phyloP scores from a whole-genome alignment of 53 echinoderm and acorn worm genomes.

The Stichopus horrens region DNA sequence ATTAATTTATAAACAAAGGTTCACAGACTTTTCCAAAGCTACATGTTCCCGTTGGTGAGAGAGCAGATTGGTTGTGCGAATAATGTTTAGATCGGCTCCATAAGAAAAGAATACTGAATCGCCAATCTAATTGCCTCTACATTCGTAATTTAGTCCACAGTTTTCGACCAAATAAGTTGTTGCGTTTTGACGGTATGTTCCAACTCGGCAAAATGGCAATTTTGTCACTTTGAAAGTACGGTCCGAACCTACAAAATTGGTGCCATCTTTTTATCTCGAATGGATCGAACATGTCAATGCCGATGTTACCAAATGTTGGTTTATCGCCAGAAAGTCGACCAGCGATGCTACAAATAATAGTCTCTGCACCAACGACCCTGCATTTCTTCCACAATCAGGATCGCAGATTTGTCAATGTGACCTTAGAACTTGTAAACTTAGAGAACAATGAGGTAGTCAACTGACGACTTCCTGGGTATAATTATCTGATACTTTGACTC shows the following conservation, averaged over 20 bases:
- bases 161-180: too few species aligned
- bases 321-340: constrained; percentile 37
- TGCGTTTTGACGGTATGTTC: too few species aligned
- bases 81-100: too few species aligned
- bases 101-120: too few species aligned
- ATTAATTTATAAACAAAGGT: too few species aligned
- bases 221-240: constrained; percentile 29
- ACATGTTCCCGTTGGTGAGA: too few species aligned
- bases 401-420: constrained; percentile 55
- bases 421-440: constrained; percentile 46
- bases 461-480: constrained; percentile 30
- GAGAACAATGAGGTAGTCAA: constrained; percentile 49
- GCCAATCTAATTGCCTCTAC: too few species aligned
- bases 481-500: constrained; percentile 14
- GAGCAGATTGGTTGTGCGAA: too few species aligned
- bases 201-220: too few species aligned
- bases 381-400: constrained; percentile 50
- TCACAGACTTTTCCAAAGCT: too few species aligned
- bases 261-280: constrained; percentile 52
- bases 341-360: constrained; percentile 26
- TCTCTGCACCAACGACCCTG: constrained; percentile 51
- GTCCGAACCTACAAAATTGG: constrained; percentile 57
- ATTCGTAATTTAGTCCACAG: too few species aligned
- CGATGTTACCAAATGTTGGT: constrained; percentile 45
- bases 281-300: constrained; percentile 54